phyloP scores from a whole-genome alignment of 2,888 invertebrate genomes.

The Julus scanicus region DNA sequence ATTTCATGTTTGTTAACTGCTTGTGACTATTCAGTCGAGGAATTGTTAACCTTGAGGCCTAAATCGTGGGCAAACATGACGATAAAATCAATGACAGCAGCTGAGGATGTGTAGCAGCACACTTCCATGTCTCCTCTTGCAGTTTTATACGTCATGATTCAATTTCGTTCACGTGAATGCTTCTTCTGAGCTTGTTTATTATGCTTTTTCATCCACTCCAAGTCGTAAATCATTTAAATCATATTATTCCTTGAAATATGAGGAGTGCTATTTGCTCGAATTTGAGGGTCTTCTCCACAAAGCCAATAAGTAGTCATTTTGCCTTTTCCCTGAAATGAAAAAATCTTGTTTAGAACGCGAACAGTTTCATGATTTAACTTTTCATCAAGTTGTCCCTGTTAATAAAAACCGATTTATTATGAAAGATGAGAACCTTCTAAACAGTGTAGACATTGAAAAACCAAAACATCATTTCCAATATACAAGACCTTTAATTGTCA shows the following conservation, averaged over 20 bases:
- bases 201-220: neutral
- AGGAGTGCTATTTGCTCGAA: conserved; percentile 47
- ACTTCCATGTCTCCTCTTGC: neutral
- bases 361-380: neutral
- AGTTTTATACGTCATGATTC: neutral
- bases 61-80: conserved; percentile 3
- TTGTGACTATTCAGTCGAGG: conserved; percentile 14
- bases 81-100: conserved; percentile 24
- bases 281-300: conserved; percentile 52
- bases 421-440: too few species aligned
- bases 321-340: conserved; percentile 55
- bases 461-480: too few species aligned
- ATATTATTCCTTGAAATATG: conserved; percentile 48
- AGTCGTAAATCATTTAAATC: conserved; percentile 5
- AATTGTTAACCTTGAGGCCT: conserved; percentile 29
- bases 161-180: neutral
- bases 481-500: too few species aligned
- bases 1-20: neutral
- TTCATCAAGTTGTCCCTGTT: too few species aligned
- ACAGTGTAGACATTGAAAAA: too few species aligned
- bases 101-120: neutral
- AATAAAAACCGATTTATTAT: too few species aligned
- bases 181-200: neutral
- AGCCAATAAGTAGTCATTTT: conserved; percentile 57
- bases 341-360: neutral